phyloP scores from a whole-genome alignment of 1,140 invertebrate species.

The Whitmania pigra region DNA sequence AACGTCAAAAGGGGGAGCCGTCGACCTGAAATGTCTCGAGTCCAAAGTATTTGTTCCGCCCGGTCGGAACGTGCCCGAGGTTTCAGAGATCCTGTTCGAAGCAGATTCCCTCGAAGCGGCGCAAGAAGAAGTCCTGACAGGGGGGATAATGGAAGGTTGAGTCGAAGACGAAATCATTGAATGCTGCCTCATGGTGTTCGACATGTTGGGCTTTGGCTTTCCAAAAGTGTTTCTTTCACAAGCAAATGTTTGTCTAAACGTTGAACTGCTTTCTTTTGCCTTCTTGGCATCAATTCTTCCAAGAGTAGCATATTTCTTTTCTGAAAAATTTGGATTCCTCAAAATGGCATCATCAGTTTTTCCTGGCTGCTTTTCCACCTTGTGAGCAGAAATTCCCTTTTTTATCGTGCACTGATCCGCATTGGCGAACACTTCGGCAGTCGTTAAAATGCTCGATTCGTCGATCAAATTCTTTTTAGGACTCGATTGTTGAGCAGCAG shows the following conservation, averaged over 20 bases:
- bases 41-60: not conserved
- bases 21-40: not conserved
- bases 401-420: constrained; percentile 65
- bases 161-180: too few species aligned
- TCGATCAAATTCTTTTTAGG: constrained; percentile 12
- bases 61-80: too few species aligned
- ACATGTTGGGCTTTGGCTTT: not conserved
- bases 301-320: not conserved
- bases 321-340: constrained; percentile 16
- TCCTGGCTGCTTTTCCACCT: constrained; percentile 25
- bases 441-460: constrained; percentile 35
- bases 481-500: constrained; percentile 32
- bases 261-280: too few species aligned
- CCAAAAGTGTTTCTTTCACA: not conserved
- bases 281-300: not conserved
- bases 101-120: not conserved
- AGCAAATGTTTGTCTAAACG: too few species aligned
- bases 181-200: not conserved
- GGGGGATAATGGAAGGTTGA: not conserved
- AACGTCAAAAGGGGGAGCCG: not conserved
- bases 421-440: constrained; percentile 38
- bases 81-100: not conserved
- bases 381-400: constrained; percentile 45
- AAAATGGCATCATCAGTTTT: constrained; percentile 21
- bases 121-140: not conserved